phyloP scores from a whole-genome alignment of 2,113 vertebrate species.

The Mixornis gularis region DNA sequence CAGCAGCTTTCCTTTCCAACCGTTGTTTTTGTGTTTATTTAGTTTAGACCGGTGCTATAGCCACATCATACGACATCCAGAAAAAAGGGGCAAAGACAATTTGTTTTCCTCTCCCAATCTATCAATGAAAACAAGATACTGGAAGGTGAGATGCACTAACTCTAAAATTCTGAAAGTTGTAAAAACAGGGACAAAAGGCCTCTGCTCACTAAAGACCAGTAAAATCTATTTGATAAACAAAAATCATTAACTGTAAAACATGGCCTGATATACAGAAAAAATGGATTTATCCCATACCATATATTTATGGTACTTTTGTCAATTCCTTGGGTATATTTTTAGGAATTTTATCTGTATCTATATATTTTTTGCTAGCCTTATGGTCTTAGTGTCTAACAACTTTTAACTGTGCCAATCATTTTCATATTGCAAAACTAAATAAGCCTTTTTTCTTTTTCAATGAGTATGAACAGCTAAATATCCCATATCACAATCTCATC shows the following conservation, averaged over 20 bases:
- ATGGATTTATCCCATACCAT: not conserved
- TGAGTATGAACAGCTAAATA: not conserved
- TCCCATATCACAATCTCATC: not conserved
- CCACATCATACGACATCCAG: not conserved
- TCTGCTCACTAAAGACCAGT: not conserved
- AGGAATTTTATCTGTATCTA: not conserved
- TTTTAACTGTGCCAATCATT: not conserved
- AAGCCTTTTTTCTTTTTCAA: not conserved
- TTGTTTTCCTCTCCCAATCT: not conserved
- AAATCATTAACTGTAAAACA: not conserved
- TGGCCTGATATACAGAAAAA: rapidly evolving
- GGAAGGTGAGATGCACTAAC: not conserved
- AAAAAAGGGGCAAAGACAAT: not conserved
- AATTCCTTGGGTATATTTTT: not conserved
- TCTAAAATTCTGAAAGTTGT: not conserved
- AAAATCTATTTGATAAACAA: not conserved
- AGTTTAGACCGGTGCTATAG: not conserved
- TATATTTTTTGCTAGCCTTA: not conserved
- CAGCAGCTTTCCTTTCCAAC: not conserved
- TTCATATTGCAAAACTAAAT: not conserved
- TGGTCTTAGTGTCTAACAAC: not conserved
- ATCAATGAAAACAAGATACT: not conserved
- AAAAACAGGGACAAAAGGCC: not conserved
- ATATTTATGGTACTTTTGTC: not conserved
- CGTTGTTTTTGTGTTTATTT: not conserved